phyloP scores from a whole-genome alignment of 2,797 vertebrate genomes.

The Morus bassanus region DNA sequence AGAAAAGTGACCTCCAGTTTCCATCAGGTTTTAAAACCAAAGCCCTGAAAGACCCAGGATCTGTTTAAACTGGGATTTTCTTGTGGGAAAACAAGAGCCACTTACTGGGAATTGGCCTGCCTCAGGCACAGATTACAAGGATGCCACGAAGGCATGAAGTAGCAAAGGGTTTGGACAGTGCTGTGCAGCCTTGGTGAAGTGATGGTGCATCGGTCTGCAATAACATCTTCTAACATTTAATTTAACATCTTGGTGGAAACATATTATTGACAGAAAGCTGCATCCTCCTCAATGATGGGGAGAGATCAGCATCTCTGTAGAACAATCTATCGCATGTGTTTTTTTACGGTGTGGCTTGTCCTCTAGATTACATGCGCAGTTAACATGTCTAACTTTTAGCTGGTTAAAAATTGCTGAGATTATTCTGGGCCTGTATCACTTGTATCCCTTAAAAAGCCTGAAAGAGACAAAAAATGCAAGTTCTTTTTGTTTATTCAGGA shows the following conservation, averaged over 20 bases:
- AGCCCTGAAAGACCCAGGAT: background rate
- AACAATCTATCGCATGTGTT: background rate
- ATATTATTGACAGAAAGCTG: background rate
- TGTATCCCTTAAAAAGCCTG: background rate
- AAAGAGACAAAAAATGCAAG: background rate
- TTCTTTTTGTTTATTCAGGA: background rate
- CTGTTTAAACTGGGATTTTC: background rate
- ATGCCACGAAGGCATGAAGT: fast-evolving
- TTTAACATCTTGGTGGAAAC: background rate
- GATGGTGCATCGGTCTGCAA: background rate
- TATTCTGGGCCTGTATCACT: background rate
- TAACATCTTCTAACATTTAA: background rate
- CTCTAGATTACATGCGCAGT: background rate
- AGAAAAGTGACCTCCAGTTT: background rate
- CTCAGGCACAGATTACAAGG: background rate
- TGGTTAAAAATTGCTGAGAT: background rate
- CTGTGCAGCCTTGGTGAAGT: background rate
- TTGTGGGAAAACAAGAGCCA: background rate
- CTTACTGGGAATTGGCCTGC: background rate
- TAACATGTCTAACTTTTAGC: background rate
- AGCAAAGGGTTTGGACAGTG: background rate
- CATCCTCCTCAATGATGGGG: background rate
- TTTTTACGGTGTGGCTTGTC: fast-evolving
- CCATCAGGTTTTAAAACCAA: background rate
- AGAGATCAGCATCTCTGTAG: background rate